Percentiles rank a stretch among this genome's conserved stretches.
phyloP scores from a whole-genome alignment of 2,888 invertebrate genomes.

The Epistrophella euchroma region DNA sequence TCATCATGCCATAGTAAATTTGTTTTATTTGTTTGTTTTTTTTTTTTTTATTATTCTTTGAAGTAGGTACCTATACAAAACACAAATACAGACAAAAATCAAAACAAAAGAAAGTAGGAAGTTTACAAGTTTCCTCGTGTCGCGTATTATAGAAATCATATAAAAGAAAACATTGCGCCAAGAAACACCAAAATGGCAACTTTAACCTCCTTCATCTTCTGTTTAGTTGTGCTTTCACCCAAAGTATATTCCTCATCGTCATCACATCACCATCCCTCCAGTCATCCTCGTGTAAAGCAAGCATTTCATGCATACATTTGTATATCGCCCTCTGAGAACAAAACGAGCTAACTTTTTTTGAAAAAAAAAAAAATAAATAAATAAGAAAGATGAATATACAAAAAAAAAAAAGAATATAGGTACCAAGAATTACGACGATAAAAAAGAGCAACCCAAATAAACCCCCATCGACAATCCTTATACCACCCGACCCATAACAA shows the following conservation, averaged over 20 bases:
- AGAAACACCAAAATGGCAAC: constrained; percentile 69
- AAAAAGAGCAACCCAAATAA: constrained; percentile 66
- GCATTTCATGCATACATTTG: constrained; percentile 74
- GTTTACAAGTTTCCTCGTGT: constrained; percentile 26
- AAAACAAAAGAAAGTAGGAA: constrained; percentile 40
- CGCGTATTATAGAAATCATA: constrained; percentile 32
- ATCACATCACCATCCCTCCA: constrained; percentile 44
- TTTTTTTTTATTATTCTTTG: neutral
- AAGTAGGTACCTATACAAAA: neutral
- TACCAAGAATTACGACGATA: constrained; percentile 54
- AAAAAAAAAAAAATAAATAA: constrained; percentile 37
- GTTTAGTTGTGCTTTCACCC: constrained; percentile 2
- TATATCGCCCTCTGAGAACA: constrained; percentile 68
- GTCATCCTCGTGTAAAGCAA: constrained; percentile 57
- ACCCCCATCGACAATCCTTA: constrained; percentile 3
- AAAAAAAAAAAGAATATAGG: constrained; percentile 32
- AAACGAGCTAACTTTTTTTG: constrained; percentile 47
- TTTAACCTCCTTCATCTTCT: constrained; percentile 60
- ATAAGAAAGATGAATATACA: constrained; percentile 55
- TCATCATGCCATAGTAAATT: constrained; percentile 26
- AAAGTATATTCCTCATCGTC: neutral
- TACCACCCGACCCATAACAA: neutral
- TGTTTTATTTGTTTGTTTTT: neutral
- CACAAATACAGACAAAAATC: constrained; percentile 32
- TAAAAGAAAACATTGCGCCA: constrained; percentile 56